Evolutionary conservation across 2,797 vertebrate species (phyloP), one percentile per base, ranked within the genome.

Genomic region (Falco biarmicus): DNA sequence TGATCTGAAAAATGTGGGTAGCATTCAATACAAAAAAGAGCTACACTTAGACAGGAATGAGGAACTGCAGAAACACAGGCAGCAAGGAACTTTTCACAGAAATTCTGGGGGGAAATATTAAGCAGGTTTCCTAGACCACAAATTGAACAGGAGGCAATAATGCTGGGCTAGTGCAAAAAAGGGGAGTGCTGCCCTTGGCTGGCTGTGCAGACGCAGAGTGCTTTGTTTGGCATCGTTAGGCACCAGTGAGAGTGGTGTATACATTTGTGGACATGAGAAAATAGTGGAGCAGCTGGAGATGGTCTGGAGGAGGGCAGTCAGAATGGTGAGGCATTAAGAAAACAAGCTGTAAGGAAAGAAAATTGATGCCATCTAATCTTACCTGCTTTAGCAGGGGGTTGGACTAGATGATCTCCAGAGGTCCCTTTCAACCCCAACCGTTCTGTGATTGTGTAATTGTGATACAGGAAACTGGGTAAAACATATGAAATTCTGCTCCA

Each of bases 1-100:
- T 7, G 64, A 85, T 87, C 78, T 77, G 71, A 82, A 91, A 89
- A 87, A 77, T 90, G n/a, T 85, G 57, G 45, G 26, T 77, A 83
- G 87, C 45, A 68, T 77, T 83, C 90, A 87, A 28, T 25, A 71
- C 79, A 51, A 90, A 8, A 39, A 85, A 87, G 28, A 94, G 48
- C n/a, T 70, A 41, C n/a, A 41, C 92, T 88, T 76, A 89, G 75
- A 74, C 31, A 57, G 51, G 41, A 92, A 60, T 0, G 10, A 92
- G 81, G 48, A 93, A 57, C 45, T 94, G 71, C 71, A 89, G 81
- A 77, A 95, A 77, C 32, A 73, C 31, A 32, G 43, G 63, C n/a
- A 91, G 60, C 41, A 66, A 94, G 28, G 48, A 93, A 28, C 48
- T 29, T 84, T 45, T 82, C 41, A 68, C 60, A 83, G 59, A 18